Conservation (phyloP, 2,797 vertebrate species). For the Megaceryle alcyon region DNA sequence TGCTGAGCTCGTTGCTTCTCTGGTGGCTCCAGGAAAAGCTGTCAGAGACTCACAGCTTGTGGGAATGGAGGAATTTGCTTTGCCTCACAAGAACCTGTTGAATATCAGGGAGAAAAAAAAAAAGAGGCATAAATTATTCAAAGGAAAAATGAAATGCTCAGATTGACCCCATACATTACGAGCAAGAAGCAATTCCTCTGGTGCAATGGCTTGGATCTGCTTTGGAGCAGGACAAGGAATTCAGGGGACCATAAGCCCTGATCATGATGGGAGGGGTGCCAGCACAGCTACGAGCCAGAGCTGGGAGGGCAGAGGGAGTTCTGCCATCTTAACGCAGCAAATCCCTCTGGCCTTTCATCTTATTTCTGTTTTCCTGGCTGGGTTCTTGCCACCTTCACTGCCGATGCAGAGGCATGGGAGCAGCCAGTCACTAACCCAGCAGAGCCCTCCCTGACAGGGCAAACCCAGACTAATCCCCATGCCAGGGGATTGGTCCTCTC, state of each 20-base stretch:
- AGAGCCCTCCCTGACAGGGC: rapidly evolving
- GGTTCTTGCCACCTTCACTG: background rate
- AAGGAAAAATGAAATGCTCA: background rate
- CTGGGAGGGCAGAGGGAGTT: background rate
- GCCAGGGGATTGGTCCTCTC: background rate
- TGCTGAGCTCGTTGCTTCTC: background rate
- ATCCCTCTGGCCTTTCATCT: background rate
- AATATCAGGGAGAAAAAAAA: background rate
- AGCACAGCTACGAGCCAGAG: background rate
- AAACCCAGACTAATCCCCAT: background rate
- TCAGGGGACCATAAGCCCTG: background rate
- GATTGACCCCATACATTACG: background rate
- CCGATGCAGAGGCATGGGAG: rapidly evolving
- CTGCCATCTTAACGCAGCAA: background rate
- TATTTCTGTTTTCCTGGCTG: background rate
- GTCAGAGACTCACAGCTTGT: background rate
- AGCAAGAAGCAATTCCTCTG: background rate
- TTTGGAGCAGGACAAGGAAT: background rate
- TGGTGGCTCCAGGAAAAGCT: background rate
- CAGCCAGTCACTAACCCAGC: background rate
- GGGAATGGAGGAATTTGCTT: background rate
- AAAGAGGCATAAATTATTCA: background rate
- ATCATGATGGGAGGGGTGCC: rapidly evolving
- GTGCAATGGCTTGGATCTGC: background rate
- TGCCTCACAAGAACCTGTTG: background rate